phyloP scores from a whole-genome alignment of 2,888 invertebrate genomes.

The Drosophila differens region DNA sequence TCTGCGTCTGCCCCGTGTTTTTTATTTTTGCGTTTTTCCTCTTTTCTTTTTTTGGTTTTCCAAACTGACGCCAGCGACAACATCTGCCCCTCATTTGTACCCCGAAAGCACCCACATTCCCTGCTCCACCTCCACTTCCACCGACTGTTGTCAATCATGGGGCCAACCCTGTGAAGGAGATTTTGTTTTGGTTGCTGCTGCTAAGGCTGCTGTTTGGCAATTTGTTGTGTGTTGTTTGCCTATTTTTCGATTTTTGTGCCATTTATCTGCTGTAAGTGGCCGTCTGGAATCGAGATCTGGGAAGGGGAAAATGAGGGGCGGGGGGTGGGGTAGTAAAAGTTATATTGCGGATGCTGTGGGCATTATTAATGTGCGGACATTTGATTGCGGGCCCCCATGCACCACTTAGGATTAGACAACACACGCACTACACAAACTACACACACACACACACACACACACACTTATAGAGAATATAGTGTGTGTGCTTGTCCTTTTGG shows the following conservation, averaged over 20 bases:
- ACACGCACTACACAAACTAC: neutral
- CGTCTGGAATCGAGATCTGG: constrained; percentile 17
- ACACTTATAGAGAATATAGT: constrained; percentile 5
- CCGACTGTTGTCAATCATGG: constrained; percentile 64
- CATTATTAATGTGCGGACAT: constrained; percentile 72
- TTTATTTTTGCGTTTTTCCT: constrained; percentile 19
- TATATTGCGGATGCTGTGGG: constrained; percentile 36
- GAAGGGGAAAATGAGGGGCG: neutral
- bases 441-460: neutral
- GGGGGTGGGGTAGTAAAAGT: constrained; percentile 18
- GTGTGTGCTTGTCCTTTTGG: constrained; percentile 21
- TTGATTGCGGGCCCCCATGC: constrained; percentile 49
- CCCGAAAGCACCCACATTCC: neutral
- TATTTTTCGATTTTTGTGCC: constrained; percentile 61
- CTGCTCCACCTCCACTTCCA: neutral
- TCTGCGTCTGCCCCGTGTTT: constrained; percentile 68
- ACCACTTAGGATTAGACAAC: constrained; percentile 48
- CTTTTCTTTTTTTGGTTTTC: constrained; percentile 1
- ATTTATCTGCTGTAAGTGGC: constrained; percentile 64
- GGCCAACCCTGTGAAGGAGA: constrained; percentile 32
- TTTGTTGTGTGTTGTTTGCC: constrained; percentile 61
- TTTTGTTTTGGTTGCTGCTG: constrained; percentile 32
- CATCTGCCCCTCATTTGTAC: constrained; percentile 1
- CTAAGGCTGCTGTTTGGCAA: constrained; percentile 51
- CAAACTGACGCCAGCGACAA: constrained; percentile 63